phyloP scores from a whole-genome alignment of 2,113 vertebrate genomes.

The Alligator mississippiensis region DNA sequence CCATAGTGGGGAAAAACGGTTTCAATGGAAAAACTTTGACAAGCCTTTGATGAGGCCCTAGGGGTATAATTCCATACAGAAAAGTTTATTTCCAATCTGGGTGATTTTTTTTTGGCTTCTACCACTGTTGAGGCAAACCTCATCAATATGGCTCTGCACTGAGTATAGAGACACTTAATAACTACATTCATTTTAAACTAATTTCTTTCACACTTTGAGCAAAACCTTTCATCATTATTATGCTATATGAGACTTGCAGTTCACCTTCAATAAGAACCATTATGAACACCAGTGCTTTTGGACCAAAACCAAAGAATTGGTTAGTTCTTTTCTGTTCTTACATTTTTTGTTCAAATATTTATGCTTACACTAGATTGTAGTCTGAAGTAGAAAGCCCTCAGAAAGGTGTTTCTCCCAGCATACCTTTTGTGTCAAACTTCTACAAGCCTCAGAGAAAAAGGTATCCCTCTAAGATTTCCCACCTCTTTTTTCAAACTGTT shows the following conservation, averaged over 20 bases:
- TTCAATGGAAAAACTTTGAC: background rate
- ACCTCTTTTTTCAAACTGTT: background rate
- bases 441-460: background rate
- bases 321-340: background rate
- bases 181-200: background rate
- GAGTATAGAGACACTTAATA: background rate
- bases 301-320: background rate
- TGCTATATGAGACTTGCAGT: background rate
- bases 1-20: background rate
- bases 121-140: background rate
- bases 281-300: background rate
- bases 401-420: background rate
- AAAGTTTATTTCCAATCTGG: background rate
- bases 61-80: background rate
- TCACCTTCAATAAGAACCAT: background rate
- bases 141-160: background rate
- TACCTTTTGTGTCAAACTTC: background rate
- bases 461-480: background rate
- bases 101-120: background rate
- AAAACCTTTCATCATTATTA: background rate
- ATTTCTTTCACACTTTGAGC: background rate
- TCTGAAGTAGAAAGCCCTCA: background rate
- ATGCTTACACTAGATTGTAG: background rate
- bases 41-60: background rate
- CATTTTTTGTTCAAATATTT: background rate